A percentile compares a stretch with the other conserved stretches of the same genome.
phyloP scores from a whole-genome alignment of 2,888 invertebrate genomes.

The Zaprionus obscuricornis region DNA sequence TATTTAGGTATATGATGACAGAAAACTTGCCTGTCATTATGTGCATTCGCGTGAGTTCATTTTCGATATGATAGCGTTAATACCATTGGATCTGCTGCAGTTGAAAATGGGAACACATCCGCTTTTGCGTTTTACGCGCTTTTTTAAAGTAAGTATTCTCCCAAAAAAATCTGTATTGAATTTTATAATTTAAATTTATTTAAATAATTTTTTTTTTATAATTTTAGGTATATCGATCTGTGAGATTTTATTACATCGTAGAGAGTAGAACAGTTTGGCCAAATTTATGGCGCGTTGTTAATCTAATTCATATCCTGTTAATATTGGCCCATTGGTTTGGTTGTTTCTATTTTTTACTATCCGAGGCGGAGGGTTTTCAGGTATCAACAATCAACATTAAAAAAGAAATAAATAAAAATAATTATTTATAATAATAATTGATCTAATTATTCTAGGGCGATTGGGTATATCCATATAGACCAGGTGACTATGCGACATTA shows the following conservation, averaged over 20 bases:
- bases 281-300: constrained; percentile 97
- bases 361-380: constrained; percentile 94
- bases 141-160: constrained; percentile 90
- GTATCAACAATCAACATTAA: constrained; percentile 80
- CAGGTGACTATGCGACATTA: constrained; percentile 94
- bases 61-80: constrained; percentile 91
- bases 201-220: background rate
- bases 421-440: background rate
- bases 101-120: constrained; percentile 92
- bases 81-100: constrained; percentile 95
- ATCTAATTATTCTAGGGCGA: constrained; percentile 86
- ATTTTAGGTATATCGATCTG: constrained; percentile 92
- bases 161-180: background rate
- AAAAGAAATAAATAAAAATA: too few species aligned
- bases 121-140: constrained; percentile 93
- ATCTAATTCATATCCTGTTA: constrained; percentile 96
- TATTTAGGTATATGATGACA: constrained; percentile 91
- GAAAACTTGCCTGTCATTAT: constrained; percentile 95
- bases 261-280: constrained; percentile 98
- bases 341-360: constrained; percentile 97
- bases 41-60: constrained; percentile 92
- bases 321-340: constrained; percentile 99
- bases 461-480: constrained; percentile 94
- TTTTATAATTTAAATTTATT: background rate
- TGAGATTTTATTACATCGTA: constrained; percentile 97